Base-by-base conservation (phyloP, 2,888 invertebrate species). In the Leucophenga montana region DNA sequence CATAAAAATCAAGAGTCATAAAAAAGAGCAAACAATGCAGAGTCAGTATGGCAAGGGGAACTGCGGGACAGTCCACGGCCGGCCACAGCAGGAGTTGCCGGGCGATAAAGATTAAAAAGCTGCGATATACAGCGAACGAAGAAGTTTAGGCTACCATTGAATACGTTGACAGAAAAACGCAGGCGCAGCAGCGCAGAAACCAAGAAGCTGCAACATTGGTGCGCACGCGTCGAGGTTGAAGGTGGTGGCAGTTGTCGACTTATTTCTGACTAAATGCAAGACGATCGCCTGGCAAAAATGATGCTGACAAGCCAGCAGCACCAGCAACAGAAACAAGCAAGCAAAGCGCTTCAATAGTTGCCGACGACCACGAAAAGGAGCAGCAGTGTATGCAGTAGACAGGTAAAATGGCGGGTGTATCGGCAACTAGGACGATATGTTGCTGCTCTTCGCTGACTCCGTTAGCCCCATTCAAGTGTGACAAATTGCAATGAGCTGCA, bases 1-100 rank as follows among this genome's bases (percentile, higher is more conserved):
- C 84, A 80, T 84, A 84, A 85, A 84, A 85, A 83, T 80, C 84
- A 81, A 85, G 79, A 81, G 74, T 77, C 83, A 79, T 85, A 84
- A 84, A 85, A 84, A 78, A 82, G 77, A 81, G 82, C n/a, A 61
- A 61, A 46, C 4, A 44, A 39, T 39, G 39, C 39, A 11, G 39
- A 5, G 3, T 3, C 39, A 39, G 11, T 1, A 39, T 39, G 39
- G 39, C 11, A 3, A 39, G 39, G 8, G 39, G 39, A 39, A 39
- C 8, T 5, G 39, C 9, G 39, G 39, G 39, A 39, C 39, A 39
- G 39, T 11, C 4, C 39, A 39, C 39, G 8, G 39, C 8, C 33
- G 61, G 53, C 27, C 74, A 61, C 74, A 74, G 73, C 67, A 74
- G 73, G 74, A 73, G 73, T 74, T 68, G 57, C 48, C 39, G 57